These are phyloP conservation scores for Lasioglossum baleicum DNA, from an alignment of 1,140 invertebrate genomes.

Conservation along the genomic window DNA sequence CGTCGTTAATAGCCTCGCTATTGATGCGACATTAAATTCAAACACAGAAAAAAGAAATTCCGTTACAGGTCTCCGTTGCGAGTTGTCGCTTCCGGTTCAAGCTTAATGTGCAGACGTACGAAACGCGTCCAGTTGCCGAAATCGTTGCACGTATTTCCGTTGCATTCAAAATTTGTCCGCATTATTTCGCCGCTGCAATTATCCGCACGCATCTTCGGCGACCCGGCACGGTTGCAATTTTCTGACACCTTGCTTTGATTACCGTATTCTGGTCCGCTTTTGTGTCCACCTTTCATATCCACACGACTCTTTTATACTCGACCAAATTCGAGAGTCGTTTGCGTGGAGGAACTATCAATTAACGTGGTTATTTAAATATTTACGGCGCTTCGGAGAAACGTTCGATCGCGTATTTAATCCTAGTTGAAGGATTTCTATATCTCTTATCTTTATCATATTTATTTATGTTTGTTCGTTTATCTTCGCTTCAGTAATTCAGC, in stretches of 20 bases:
- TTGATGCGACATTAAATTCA: not conserved
- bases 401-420: no score
- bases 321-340: no score
- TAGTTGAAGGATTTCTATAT: no score
- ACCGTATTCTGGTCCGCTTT: not conserved
- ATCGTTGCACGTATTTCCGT: conserved; percentile 32
- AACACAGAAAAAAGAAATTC: conserved; percentile 48
- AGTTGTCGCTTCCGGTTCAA: conserved; percentile 40
- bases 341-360: no score
- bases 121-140: conserved; percentile 8
- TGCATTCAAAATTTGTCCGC: conserved; percentile 29
- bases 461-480: no score
- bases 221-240: conserved; percentile 12
- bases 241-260: conserved; percentile 24
- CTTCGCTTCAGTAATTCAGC: no score
- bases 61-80: conserved; percentile 50
- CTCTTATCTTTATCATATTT: no score
- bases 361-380: no score
- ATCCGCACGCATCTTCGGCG: conserved; percentile 43
- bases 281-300: no score
- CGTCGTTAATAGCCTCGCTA: no score
- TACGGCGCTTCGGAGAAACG: no score
- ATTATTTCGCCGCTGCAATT: conserved; percentile 42
- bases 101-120: not conserved
- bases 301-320: no score